These are phyloP conservation scores for Patiria miniata DNA, from an alignment of 35 echinoderm and acorn worm genomes.

Conservation along the genomic window DNA sequence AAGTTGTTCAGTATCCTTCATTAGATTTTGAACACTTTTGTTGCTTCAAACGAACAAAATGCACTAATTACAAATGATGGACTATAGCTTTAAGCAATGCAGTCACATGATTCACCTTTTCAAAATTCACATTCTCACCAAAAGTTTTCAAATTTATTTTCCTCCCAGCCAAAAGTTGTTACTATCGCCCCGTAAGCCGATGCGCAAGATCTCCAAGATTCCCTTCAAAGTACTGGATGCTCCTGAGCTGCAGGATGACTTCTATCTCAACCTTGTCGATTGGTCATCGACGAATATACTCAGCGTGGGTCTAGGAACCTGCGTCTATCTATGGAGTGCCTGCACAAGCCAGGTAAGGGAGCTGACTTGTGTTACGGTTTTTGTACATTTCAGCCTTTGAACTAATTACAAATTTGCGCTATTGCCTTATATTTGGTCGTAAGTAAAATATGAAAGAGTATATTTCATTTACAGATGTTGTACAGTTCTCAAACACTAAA, in stretches of 20 bases:
- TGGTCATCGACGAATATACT: conserved; percentile 97
- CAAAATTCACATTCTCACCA: no score
- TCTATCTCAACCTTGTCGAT: conserved; percentile 93
- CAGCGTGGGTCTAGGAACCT: conserved; percentile 95
- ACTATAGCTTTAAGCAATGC: no score
- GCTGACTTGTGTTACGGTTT: not conserved
- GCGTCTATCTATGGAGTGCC: conserved; percentile 99
- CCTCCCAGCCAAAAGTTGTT: conserved; percentile 85
- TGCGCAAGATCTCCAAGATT: conserved; percentile 99
- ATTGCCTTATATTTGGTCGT: no score
- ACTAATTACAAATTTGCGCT: no score
- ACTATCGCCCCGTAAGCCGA: conserved; percentile 85
- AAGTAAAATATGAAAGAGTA: no score
- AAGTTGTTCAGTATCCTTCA: no score
- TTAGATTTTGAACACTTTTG: no score
- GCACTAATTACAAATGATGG: no score
- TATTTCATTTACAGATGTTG: no score
- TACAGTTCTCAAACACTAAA: not conserved
- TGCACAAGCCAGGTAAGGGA: conserved; percentile 94
- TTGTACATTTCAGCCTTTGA: no score
- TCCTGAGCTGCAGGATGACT: conserved; percentile 92
- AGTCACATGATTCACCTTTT: no score
- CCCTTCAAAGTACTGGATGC: conserved; percentile 98
- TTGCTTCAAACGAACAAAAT: no score
- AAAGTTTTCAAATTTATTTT: not conserved